A percentile compares a stretch with the other conserved stretches of the same genome.
These are phyloP conservation scores for Melanerpes formicivorus DNA, from an alignment of 2,113 vertebrate species.

Conservation along the genomic window DNA sequence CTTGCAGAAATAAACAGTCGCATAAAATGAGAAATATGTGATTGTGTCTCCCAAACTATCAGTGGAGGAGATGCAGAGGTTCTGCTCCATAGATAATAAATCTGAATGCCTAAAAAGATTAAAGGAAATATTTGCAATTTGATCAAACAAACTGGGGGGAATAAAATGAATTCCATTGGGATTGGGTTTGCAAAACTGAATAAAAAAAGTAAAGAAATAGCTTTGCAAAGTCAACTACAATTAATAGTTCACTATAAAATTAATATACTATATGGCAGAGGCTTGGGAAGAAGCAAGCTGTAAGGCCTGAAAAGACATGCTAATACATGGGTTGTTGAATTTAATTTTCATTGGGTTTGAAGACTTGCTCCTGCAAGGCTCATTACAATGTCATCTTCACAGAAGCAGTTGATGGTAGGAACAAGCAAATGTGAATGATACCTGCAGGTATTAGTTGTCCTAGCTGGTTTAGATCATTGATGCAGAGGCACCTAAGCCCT, in stretches of 20 bases:
- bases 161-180: constrained; percentile 19
- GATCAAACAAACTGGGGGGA: constrained; percentile 55
- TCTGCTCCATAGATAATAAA: constrained; percentile 18
- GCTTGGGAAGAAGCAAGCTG: background rate
- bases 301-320: background rate
- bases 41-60: background rate
- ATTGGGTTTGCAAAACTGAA: background rate
- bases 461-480: background rate
- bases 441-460: background rate
- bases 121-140: constrained; percentile 57
- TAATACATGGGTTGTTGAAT: background rate
- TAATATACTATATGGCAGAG: background rate
- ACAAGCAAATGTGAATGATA: background rate
- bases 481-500: background rate
- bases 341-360: background rate
- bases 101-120: constrained; percentile 49
- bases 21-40: background rate
- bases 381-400: background rate
- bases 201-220: constrained; percentile 43
- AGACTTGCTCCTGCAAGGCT: background rate
- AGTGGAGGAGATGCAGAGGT: background rate
- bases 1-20: constrained; percentile 2
- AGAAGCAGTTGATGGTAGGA: background rate
- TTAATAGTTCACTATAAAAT: constrained; percentile 48
- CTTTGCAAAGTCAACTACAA: constrained; percentile 63